Evolutionary conservation across 2,888 invertebrate genomes (phyloP).

Genomic region (Plemyria rubiginata): DNA sequence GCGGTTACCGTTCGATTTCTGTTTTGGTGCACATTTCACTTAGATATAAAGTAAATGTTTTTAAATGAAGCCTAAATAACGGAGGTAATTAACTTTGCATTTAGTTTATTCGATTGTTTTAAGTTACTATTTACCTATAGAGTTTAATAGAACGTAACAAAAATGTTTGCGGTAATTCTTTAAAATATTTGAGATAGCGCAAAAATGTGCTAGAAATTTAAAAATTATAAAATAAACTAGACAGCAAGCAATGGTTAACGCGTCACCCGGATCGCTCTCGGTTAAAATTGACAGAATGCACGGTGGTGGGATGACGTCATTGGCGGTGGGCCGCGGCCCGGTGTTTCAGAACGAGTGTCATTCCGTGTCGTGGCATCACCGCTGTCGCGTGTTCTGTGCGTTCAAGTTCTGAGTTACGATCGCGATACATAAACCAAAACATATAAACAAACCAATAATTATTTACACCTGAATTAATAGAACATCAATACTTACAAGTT

Average conservation of each 20-base stretch:
- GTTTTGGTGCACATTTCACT: conserved; percentile 2
- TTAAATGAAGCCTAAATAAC: not conserved
- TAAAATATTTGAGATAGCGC: not conserved
- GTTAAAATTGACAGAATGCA: conserved; percentile 69
- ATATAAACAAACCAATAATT: conserved; percentile 47
- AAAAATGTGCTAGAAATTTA: not conserved
- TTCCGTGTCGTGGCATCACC: conserved; percentile 63
- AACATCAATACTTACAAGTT: conserved; percentile 56
- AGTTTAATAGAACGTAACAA: not conserved
- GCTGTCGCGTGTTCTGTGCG: conserved; percentile 53
- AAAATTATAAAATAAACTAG: conserved; percentile 1
- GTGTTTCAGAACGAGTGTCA: conserved; percentile 53
- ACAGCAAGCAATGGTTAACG: conserved; percentile 31
- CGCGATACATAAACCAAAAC: conserved; percentile 44
- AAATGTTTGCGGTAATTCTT: not conserved
- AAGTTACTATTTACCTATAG: too few species aligned
- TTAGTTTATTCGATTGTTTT: too few species aligned
- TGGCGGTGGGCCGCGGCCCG: conserved; percentile 59
- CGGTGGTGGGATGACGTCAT: conserved; percentile 63
- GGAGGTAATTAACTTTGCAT: not conserved
- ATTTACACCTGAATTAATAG: conserved; percentile 35
- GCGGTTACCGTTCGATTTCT: conserved; percentile 18
- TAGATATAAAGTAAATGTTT: not conserved
- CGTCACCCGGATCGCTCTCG: conserved; percentile 64
- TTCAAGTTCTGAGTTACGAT: conserved; percentile 40